These are phyloP conservation scores for Pardosa pseudoannulata DNA, from an alignment of 2,888 invertebrate species.

Conservation along the genomic window DNA sequence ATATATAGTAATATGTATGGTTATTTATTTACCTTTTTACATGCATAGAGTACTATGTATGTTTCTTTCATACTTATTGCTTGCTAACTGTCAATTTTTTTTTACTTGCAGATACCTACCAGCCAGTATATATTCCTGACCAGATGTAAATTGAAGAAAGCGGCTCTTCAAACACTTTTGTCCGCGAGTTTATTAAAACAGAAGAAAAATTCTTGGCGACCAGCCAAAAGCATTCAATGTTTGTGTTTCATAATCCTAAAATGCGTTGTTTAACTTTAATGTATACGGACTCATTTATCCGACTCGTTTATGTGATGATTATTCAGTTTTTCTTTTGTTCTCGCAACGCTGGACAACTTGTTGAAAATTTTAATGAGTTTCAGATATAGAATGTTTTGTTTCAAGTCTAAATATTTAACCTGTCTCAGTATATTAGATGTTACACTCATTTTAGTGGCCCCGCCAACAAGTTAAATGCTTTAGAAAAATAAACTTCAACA, in stretches of 20 bases:
- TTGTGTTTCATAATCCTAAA: constrained; percentile 31
- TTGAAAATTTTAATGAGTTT: not conserved
- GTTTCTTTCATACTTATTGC: no score
- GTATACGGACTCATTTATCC: not conserved
- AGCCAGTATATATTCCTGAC: constrained; percentile 47
- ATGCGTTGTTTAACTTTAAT: not conserved
- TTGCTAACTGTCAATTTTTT: not conserved
- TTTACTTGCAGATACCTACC: constrained; percentile 45
- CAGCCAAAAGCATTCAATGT: constrained; percentile 20
- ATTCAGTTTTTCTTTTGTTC: not conserved
- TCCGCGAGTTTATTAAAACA: constrained; percentile 33
- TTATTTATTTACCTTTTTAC: no score
- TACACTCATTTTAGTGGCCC: no score
- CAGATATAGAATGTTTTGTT: not conserved
- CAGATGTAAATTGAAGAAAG: constrained; percentile 38
- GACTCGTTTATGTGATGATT: not conserved
- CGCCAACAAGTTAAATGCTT: no score
- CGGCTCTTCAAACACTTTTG: not conserved
- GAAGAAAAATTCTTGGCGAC: not conserved
- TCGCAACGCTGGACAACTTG: not conserved
- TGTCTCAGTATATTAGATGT: no score
- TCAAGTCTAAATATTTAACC: not conserved
- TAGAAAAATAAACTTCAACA: no score
- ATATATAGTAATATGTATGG: no score
- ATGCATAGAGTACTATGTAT: no score